Evolutionary conservation across 2,113 vertebrate genomes (phyloP), one percentile per base, ranked within the genome.

Genomic region (Prunella himalayana): DNA sequence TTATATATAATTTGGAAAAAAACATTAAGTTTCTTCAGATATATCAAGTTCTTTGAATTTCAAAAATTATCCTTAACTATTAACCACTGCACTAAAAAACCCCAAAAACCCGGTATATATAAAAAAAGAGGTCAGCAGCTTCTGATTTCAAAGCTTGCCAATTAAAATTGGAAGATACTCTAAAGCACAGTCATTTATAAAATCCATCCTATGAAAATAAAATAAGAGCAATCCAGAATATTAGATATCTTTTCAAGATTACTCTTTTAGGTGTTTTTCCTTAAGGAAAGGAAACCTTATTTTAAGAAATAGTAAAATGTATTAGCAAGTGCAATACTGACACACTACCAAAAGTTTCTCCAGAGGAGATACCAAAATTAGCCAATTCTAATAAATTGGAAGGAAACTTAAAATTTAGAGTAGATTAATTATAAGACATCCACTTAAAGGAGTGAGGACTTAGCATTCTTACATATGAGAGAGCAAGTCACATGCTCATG

Each of bases 341-440:
- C 33, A 70, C 16, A 39, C 33, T 42, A 77, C 6, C 54, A 51
- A 13, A 71, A 94, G 35, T 37, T 49, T 94, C 73, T 78, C 70
- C 75, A 96, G 83, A 93, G 42, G 81, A 95, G 65, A 70, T 89
- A 85, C 66, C 49, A 78, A 86, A 89, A 71, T 82, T 30, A 94
- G 80, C 65, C 75, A 73, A 89, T 78, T 94, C 86, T 94, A 88
- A 76, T 53, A 85, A 96, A 94, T 85, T 96, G 80, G 88, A 92
- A 88, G 49, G 45, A 94, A 78, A 76, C 33, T 22, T 82, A 39
- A 61, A 86, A 72, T 90, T 70, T 91, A 44, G 47, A 92, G 59
- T 90, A 79, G 42, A 92, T 77, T 75, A 94, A 57, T 76, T 77
- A 24, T 30, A 95, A 96, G 82, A 88, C 37, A 37, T 21, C 49